A percentile compares a stretch with the other conserved stretches of the same genome.
Evolutionary conservation across 2,888 invertebrate genomes (phyloP).

Genomic region (Pyrgus malvae): DNA sequence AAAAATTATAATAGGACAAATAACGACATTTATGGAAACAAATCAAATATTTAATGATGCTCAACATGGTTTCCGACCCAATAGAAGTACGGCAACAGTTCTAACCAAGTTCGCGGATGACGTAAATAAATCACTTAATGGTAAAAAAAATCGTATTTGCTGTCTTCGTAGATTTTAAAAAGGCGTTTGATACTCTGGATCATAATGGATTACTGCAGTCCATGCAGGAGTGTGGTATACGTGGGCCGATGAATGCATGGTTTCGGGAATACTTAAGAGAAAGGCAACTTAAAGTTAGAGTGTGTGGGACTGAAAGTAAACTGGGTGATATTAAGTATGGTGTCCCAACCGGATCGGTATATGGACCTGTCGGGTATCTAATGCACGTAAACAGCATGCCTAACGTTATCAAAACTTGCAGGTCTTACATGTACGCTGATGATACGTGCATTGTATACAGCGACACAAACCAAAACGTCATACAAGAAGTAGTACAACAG

Average conservation of each 20-base stretch:
- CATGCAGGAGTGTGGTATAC: conserved; percentile 33
- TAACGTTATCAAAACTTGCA: conserved; percentile 25
- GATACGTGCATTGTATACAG: conserved; percentile 8
- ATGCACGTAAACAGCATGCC: conserved; percentile 32
- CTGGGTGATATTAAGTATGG: conserved; percentile 9
- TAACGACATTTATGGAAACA: conserved; percentile 4
- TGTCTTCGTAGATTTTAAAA: conserved; percentile 30
- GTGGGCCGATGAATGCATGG: conserved; percentile 20
- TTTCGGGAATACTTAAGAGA: conserved; percentile 11
- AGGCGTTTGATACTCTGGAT: conserved; percentile 31
- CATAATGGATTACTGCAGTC: conserved; percentile 28
- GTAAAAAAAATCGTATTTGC: conserved; percentile 1
- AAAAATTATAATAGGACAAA: conserved; percentile 20
- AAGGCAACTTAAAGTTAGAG: not conserved
- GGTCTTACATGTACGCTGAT: not conserved
- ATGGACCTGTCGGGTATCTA: conserved; percentile 31
- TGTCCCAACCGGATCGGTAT: conserved; percentile 31
- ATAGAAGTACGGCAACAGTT: conserved; percentile 8
- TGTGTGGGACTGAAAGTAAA: not conserved
- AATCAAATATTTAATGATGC: not conserved
- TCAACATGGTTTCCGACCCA: conserved; percentile 5
- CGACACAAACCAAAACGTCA: not conserved
- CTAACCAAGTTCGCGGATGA: conserved; percentile 8
- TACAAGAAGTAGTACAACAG: not conserved
- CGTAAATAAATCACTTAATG: conserved; percentile 6